Evolutionary conservation across 2,888 invertebrate species (phyloP), one percentile per base, ranked within the genome.

Genomic region (Latrodectus elegans): DNA sequence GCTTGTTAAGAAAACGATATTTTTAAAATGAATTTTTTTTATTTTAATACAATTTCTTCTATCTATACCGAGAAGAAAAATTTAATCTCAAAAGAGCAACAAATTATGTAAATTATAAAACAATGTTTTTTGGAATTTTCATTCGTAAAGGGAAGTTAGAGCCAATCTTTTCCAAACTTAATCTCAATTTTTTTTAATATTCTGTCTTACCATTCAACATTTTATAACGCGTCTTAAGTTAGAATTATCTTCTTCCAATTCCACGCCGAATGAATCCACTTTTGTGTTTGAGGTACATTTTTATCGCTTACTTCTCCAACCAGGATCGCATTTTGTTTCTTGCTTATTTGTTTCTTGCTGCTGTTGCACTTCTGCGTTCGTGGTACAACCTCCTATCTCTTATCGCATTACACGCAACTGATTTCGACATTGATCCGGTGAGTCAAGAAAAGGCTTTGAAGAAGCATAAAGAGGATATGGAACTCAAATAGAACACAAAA

Each of bases 351-450:
- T 22, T 22, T 22, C 11, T 51, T 55, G 60, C 14, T 53, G 49
- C 67, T 72, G 53, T 53, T 64, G 65, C 67, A 67, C 55, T 74
- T 74, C 67, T 74, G 67, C 51, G 74, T 67, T 51, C 67, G 73
- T 73, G 73, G 65, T 74, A 74, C 64, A 67, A 53, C 67, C 74
- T 73, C 67, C 74, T 74, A 81, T 74, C 67, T 73, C 67, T 81
- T 74, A 81, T 74, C 67, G 67, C 60, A 74, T 81, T 81, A 73
- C 67, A 68, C 15, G 81, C 60, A 38, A 65, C 71, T 71, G 74
- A 81, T 14, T 53, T 65, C 73, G 67, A 64, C 51, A 74, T 74
- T 53, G 67, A 79, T 77, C 67, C 15, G 15, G 22, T 15, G 51
- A 65, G 65, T 76, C 22, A 52, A 65, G 76, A 51, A 76, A 65